Conservation (phyloP, 2,113 vertebrate genomes). For the Psittacus erithacus region DNA sequence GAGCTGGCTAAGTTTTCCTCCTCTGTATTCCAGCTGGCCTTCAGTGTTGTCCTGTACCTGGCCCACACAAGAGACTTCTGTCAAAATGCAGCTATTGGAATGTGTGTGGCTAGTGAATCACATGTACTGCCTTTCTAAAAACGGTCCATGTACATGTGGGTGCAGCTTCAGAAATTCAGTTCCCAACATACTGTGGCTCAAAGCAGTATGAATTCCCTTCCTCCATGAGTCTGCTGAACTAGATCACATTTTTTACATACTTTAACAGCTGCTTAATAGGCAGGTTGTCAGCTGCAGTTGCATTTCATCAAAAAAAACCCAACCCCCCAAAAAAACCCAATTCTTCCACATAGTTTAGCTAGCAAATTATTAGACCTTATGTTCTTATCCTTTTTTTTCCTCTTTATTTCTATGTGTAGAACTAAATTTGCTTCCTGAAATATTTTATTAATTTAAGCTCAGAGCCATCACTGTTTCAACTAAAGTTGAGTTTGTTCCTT, state of each 20-base stretch:
- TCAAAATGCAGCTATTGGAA: neutral
- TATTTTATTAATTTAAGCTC: neutral
- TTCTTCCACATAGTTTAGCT: neutral
- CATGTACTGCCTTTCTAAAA: neutral
- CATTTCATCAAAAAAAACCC: neutral
- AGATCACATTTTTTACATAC: neutral
- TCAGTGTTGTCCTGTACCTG: neutral
- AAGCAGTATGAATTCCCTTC: neutral
- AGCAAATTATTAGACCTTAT: neutral
- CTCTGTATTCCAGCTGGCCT: neutral
- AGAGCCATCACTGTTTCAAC: neutral
- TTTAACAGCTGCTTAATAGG: neutral
- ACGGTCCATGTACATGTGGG: neutral
- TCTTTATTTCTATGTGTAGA: neutral
- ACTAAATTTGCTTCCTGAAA: neutral
- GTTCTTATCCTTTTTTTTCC: neutral
- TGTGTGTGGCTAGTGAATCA: neutral
- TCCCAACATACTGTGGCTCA: accelerated
- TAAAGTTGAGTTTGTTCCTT: neutral
- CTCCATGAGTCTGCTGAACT: neutral
- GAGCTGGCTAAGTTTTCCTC: neutral
- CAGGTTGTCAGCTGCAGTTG: neutral
- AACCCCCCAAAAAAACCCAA: neutral
- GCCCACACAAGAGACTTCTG: neutral
- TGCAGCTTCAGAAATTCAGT: neutral